These are phyloP conservation scores for Corythornis vintsioides DNA, from an alignment of 2,113 vertebrate genomes.

Conservation along the genomic window DNA sequence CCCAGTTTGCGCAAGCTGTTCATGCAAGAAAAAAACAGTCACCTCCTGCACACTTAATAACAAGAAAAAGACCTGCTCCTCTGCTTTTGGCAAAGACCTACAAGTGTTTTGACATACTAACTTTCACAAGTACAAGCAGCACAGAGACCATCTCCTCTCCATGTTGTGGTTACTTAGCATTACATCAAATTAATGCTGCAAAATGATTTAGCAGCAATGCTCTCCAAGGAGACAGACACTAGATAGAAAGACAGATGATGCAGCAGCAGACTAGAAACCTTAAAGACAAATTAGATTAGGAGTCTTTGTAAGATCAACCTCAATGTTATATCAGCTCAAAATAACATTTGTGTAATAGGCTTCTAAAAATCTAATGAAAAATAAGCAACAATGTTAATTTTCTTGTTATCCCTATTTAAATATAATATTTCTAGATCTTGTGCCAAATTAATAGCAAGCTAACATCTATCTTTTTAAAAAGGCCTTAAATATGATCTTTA, in stretches of 20 bases:
- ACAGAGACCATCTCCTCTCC: neutral
- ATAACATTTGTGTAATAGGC: neutral
- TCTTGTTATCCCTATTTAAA: neutral
- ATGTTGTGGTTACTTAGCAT: neutral
- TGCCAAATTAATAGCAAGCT: neutral
- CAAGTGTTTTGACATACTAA: neutral
- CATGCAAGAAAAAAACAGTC: neutral
- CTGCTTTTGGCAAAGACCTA: neutral
- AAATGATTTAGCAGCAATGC: neutral
- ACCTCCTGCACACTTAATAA: neutral
- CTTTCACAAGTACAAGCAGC: neutral
- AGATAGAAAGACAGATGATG: neutral
- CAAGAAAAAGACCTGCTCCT: neutral
- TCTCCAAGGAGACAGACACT: neutral
- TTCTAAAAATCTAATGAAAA: constrained; percentile 4
- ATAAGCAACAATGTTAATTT: neutral
- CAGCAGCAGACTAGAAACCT: neutral
- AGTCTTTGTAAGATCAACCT: neutral
- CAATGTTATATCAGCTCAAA: neutral
- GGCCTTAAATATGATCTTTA: neutral
- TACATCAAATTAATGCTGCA: neutral
- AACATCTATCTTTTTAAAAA: neutral
- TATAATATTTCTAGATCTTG: neutral
- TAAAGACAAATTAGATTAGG: neutral
- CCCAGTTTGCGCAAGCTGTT: neutral